Evolutionary conservation across 2,888 invertebrate genomes (phyloP), one percentile per base, ranked within the genome.

Genomic region (Andrena trimmerana): DNA sequence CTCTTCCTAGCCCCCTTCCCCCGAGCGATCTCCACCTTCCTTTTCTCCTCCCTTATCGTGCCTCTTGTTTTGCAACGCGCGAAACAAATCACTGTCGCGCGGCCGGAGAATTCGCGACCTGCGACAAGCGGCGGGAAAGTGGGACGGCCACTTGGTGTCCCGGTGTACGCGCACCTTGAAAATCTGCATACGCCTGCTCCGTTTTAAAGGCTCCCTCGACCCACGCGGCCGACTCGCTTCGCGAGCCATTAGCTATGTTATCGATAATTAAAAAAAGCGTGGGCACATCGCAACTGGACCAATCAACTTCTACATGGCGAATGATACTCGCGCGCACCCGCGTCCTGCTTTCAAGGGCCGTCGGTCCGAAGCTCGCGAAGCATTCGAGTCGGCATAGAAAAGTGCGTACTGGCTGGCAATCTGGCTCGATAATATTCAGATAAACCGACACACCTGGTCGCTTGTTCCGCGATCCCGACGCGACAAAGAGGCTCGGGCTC

Each of bases 341-440:
- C 27, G n/a, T 20, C 33, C 29, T 20, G n/a, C 2, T 29, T 16
- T 71, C 20, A 20, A 54, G 20, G 20, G 54, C 54, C 54, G 1
- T 54, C 54, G 54, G 0, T 1, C 54, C 54, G 8, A 54, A 5
- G 29, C 13, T 20, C 69, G 63, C 62, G 70, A 73, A 33, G 31
- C 70, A 60, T 60, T 69, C 42, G 52, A 27, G 13, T 4, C 1
- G 42, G 16, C 42, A 1, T 67, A 27, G 74, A 79, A 76, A 82
- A 76, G 59, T 33, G 48, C 63, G 82, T 48, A 78, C 85, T 78
- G 78, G 78, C 82, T 83, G 77, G 87, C 89, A 85, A 88, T 86
- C 88, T 83, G 74, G 80, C 81, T 78, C 85, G 90, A 90, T 89
- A 89, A 89, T 88, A 82, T 80, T 77, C 83, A 74, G 90, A 90